phyloP scores from a whole-genome alignment of 37 sponge, comb jelly and placozoan species.

The Petrosia ficiformis region DNA sequence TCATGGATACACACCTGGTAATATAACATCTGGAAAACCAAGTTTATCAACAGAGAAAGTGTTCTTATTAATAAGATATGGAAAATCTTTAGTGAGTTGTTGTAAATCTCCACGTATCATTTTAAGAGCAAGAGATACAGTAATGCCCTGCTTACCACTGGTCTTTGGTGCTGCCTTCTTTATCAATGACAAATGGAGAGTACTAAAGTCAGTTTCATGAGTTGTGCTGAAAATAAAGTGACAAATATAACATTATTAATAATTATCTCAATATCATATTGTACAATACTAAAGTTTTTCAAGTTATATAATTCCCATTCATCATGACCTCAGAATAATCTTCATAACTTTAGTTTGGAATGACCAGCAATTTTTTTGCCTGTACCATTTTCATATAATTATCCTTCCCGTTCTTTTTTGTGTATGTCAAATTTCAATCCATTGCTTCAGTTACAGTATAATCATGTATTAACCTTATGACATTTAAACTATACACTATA shows the following conservation, averaged over 20 bases:
- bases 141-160: background rate
- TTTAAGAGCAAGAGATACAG: background rate
- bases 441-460: too few relatives aligned
- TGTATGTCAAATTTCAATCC: too few relatives aligned
- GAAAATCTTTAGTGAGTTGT: slow-evolving; percentile 31
- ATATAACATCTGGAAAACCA: slow-evolving; percentile 82
- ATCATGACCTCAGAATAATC: too few relatives aligned
- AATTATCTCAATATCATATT: background rate
- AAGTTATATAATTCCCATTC: too few relatives aligned
- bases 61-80: slow-evolving; percentile 33
- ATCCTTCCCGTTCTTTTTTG: too few relatives aligned
- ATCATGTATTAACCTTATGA: too few relatives aligned
- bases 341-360: too few relatives aligned
- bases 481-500: too few relatives aligned
- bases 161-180: slow-evolving; percentile 28
- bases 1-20: slow-evolving; percentile 55
- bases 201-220: slow-evolving; percentile 51
- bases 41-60: slow-evolving; percentile 43
- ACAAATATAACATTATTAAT: background rate
- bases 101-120: slow-evolving; percentile 12
- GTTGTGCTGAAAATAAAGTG: slow-evolving; percentile 9
- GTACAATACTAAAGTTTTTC: background rate
- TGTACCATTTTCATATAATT: too few relatives aligned
- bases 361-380: too few relatives aligned
- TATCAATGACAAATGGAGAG: slow-evolving; percentile 45